Base-by-base conservation (phyloP, 2,888 invertebrate genomes). In the Luperina testacea region DNA sequence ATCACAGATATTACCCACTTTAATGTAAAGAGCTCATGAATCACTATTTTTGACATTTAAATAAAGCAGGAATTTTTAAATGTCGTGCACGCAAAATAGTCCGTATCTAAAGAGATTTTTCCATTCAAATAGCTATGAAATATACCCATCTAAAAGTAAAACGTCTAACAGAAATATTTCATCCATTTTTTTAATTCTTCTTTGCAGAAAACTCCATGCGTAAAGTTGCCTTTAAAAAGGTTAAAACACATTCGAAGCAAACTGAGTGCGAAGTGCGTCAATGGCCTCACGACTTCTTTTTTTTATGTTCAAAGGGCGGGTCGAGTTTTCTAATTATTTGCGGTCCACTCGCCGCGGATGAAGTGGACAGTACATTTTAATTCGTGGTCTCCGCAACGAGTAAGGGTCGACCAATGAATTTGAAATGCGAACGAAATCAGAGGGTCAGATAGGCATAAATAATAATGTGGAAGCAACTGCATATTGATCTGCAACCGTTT, bases 291-390 rank as follows among this genome's bases (percentile, higher is more conserved):
- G 72, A 51, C 20, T 77, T 75, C 68, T 76, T 75, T 79, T 81
- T 85, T 90, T 88, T 72, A 75, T 72, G 42, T 75, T 76, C 75
- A 82, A 83, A 82, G 83, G 83, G 72, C 77, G 80, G 87, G 87
- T 87, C 82, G 87, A 90, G 86, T 88, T 90, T 90, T 89, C 89
- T 90, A 90, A 90, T 91, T 91, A 89, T 91, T 91, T 91, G 88
- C 86, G 84, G 88, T 78, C 87, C 88, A 87, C 90, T 90, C 69
- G 77, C 48, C 45, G 75, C 15, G 89, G 68, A 89, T 90, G 89
- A 88, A 91, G 90, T 85, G 90, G 89, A 90, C 90, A 90, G 89
- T 88, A 88, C 85, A 88, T 88, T 89, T 89, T 89, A 89, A 89
- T 89, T 89, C 86, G 85, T 88, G 86, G 86, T 88, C 76, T 87